Evolutionary conservation across 2,888 invertebrate genomes (phyloP), one percentile per base, ranked within the genome.

Genomic region (Mactromeris polynyma): DNA sequence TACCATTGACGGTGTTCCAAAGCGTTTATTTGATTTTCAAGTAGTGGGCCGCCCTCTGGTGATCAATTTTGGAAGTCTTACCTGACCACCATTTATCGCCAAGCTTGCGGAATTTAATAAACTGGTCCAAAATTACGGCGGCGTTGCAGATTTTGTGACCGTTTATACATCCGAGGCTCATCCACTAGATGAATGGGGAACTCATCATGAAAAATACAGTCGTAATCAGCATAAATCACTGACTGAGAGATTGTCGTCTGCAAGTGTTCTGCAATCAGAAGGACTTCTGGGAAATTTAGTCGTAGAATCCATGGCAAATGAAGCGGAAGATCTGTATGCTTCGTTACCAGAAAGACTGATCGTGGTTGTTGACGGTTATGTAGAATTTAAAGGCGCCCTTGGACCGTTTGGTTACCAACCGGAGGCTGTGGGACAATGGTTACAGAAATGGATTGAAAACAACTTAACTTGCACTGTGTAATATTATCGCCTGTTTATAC

Each of bases 11-110:
- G 84, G 84, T n/a, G 17, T 33, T n/a, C 40, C 64, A 11, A 83
- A 40, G 4, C 73, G 46, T 14, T 77, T 93, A 19, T 51, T 88
- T 19, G 87, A 90, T 64, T 88, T 89, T 73, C 88, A 84, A 81
- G 86, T 40, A 21, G 4, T 54, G 19, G 83, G 90, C 19, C 88
- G 91, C 21, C 93, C 93, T 19, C 86, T 93, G 14, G 86, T 93
- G 64, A 33, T 93, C 38, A 91, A 89, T 58, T 93, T 93, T 46
- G 93, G 93, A 9, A 93, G 93, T 33, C 91, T 91, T 58, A 87
- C 89, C 83, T 93, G 93, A 93, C 85, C 88, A 9, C 93, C 93
- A 42, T 93, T 91, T 64, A 90, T 93, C 83, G 79, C 90, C 42
- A 86, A 91, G n/a, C 36, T 91, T 79, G 83, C 36, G 21, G 79